Evolutionary conservation across 2,888 invertebrate species (phyloP), one percentile per base, ranked within the genome.

Genomic region (Heliconius cydno): DNA sequence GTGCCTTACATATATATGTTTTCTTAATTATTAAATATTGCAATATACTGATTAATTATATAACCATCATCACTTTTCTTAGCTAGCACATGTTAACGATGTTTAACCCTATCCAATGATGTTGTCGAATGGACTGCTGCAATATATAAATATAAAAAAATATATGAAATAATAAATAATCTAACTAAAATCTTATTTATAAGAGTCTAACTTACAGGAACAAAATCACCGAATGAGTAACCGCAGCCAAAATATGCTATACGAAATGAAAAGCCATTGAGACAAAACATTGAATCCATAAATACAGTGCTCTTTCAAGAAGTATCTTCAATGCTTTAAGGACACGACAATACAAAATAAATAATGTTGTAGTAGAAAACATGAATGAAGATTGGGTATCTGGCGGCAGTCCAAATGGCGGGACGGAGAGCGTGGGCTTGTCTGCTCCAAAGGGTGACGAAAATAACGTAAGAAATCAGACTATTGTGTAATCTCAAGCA

Each of bases 381-480:
- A 86, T 90, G 90, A 90, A 90, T 90, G 90, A 85, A 87, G 82
- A 84, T 77, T 75, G 74, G 72, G 77, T 76, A 80, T 81, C 85
- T 92, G 92, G 92, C 88, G 22, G 77, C n/a, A 81, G 77, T 89
- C 92, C 92, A 92, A 91, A 84, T 84, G 83, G 86, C 86, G 84
- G 82, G 86, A 85, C 82, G 78, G 77, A 79, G 80, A 77, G 87
- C 88, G 89, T 90, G 87, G 89, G 87, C 82, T 83, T 81, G 85
- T 87, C 87, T 86, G 82, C 80, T 84, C 84, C 77, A 91, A 92
- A 93, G 92, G 91, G 91, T 92, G 90, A 91, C 87, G 85, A 89
- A 89, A 90, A 90, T 90, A 90, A 90, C 89, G 84, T 88, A 87
- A 89, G 85, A 86, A 86, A 85, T 87, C 85, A 87, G 84, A 87